These are phyloP conservation scores for Blastobasis lacticolella DNA, from an alignment of 2,888 invertebrate species.

Conservation along the genomic window DNA sequence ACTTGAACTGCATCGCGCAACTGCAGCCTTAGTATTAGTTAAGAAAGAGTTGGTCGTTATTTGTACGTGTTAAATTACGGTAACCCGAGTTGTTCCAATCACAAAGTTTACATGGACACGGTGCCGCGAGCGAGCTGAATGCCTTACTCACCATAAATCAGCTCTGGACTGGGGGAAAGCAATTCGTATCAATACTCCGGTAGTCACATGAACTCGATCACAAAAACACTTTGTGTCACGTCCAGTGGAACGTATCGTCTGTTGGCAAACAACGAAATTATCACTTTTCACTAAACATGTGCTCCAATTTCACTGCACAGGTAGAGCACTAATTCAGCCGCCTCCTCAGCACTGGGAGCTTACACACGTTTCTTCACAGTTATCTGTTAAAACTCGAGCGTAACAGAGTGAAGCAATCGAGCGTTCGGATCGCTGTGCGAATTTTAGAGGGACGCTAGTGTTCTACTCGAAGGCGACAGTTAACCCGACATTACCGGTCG, in stretches of 20 bases:
- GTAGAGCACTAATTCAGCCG: conserved; percentile 52
- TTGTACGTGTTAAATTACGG: no score
- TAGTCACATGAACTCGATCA: conserved; percentile 55
- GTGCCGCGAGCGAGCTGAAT: conserved; percentile 22
- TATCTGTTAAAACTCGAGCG: conserved; percentile 54
- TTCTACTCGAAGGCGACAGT: conserved; percentile 53
- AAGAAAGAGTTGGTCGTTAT: no score
- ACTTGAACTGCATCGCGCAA: no score
- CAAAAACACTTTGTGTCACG: conserved; percentile 55
- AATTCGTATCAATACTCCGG: conserved; percentile 50
- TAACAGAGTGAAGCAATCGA: conserved; percentile 60
- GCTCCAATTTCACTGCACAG: conserved; percentile 58
- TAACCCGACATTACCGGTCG: conserved; percentile 61
- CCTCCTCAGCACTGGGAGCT: conserved; percentile 54
- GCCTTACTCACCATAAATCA: conserved; percentile 59
- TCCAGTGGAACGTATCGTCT: conserved; percentile 56
- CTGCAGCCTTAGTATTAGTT: no score
- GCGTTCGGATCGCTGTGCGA: conserved; percentile 62
- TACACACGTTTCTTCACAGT: conserved; percentile 64
- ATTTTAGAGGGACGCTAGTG: conserved; percentile 50
- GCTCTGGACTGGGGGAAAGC: conserved; percentile 49
- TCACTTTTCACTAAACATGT: conserved; percentile 63
- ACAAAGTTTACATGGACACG: no score
- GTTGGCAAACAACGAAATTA: conserved; percentile 45
- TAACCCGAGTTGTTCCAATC: no score